A percentile compares a stretch with the other conserved stretches of the same genome.
Evolutionary conservation across 2,113 vertebrate genomes (phyloP).

Genomic region (Lophius piscatorius): DNA sequence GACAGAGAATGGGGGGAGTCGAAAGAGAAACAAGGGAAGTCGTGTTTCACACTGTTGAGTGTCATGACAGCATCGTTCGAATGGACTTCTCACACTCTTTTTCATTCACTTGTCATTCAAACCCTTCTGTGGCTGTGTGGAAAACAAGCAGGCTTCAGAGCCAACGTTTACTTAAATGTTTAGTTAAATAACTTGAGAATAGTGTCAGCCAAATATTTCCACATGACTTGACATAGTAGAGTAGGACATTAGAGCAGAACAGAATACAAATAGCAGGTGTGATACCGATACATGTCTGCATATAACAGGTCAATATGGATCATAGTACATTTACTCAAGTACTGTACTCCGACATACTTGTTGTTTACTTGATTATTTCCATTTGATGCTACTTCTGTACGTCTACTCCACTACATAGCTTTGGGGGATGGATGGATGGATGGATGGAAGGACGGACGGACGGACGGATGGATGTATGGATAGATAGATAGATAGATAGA

Average conservation of each 20-base stretch:
- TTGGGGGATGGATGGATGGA: no score
- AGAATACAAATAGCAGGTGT: no score
- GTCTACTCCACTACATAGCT: no score
- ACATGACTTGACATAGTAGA: not conserved
- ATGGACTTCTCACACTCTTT: slow-evolving; percentile 21
- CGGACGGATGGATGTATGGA: no score
- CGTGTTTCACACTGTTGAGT: slow-evolving; percentile 41
- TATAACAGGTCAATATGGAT: no score
- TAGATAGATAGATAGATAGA: no score
- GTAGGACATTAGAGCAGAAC: not conserved
- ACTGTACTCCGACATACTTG: no score
- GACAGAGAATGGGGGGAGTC: not conserved
- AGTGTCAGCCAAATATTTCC: not conserved
- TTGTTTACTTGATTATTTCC: no score
- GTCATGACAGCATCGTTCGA: slow-evolving; percentile 34
- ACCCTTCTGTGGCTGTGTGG: slow-evolving; percentile 2
- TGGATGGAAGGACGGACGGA: no score
- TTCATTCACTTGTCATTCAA: slow-evolving; percentile 24
- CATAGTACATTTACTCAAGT: no score
- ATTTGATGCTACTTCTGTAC: no score
- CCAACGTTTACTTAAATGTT: not conserved
- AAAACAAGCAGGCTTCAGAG: slow-evolving; percentile 9
- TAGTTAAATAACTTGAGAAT: not conserved
- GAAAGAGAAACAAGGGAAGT: not conserved
- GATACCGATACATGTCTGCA: no score